phyloP scores from a whole-genome alignment of 2,888 invertebrate genomes.

The Gasteruption jaculator region DNA sequence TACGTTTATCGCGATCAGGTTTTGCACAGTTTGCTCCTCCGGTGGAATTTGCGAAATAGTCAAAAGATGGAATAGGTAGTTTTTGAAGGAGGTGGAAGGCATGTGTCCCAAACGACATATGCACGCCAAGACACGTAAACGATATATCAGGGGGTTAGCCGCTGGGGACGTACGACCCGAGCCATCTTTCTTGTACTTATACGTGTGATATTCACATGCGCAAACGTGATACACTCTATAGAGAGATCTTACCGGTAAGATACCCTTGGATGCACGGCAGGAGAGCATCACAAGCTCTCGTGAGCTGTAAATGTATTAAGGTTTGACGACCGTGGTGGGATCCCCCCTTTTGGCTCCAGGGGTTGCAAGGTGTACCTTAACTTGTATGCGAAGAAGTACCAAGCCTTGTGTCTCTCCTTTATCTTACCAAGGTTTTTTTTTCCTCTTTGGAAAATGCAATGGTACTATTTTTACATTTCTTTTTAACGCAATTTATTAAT shows the following conservation, averaged over 20 bases:
- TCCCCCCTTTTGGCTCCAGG: constrained; percentile 33
- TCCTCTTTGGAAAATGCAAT: too few species aligned
- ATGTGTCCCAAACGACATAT: constrained; percentile 51
- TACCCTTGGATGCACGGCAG: constrained; percentile 27
- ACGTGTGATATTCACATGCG: constrained; percentile 44
- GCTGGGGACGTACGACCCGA: constrained; percentile 49
- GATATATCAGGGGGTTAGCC: constrained; percentile 53
- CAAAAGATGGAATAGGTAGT: constrained; percentile 10
- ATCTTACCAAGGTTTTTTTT: too few species aligned
- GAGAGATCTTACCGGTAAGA: constrained; percentile 40
- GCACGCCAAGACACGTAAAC: constrained; percentile 51
- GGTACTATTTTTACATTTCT: too few species aligned
- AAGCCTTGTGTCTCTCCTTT: too few species aligned
- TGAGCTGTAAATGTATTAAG: constrained; percentile 51
- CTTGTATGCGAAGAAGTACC: too few species aligned
- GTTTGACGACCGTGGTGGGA: constrained; percentile 50
- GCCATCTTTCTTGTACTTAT: constrained; percentile 50
- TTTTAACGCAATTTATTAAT: too few species aligned
- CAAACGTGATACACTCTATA: constrained; percentile 46
- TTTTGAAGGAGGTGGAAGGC: constrained; percentile 22
- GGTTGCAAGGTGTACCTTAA: constrained; percentile 18
- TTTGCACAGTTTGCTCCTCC: too few species aligned
- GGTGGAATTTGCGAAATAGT: constrained; percentile 12
- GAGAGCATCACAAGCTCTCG: constrained; percentile 32
- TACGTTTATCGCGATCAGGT: too few species aligned